These are phyloP conservation scores for Paedocypris sp. DNA, from an alignment of 2,113 vertebrate species.

Conservation along the genomic window DNA sequence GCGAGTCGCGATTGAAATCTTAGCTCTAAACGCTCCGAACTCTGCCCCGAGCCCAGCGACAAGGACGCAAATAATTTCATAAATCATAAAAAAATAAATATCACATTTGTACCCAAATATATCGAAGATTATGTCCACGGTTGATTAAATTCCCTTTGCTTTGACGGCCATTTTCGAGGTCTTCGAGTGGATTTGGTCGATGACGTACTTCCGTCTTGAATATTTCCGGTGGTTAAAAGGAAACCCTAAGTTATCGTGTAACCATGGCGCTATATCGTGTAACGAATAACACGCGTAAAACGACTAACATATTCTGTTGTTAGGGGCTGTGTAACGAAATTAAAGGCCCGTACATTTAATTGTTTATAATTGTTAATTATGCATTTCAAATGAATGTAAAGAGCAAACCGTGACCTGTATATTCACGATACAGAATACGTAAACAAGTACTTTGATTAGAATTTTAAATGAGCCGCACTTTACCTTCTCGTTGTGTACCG, in stretches of 20 bases:
- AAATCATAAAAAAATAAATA: neutral
- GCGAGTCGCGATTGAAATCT: neutral
- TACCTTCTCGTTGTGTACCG: too few relatives aligned
- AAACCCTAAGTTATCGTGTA: neutral
- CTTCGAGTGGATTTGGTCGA: neutral
- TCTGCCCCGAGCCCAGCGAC: neutral
- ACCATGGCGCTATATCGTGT: conserved; percentile 19
- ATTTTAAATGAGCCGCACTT: too few relatives aligned
- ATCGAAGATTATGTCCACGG: conserved; percentile 29
- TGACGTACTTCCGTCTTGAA: conserved; percentile 21
- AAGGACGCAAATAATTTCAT: neutral
- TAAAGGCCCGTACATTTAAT: too few relatives aligned
- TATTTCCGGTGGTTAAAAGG: neutral
- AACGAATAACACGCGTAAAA: too few relatives aligned
- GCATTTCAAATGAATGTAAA: too few relatives aligned
- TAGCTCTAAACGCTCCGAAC: neutral
- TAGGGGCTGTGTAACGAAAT: too few relatives aligned
- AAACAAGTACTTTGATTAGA: too few relatives aligned
- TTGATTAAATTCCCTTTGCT: conserved; percentile 33
- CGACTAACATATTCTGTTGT: too few relatives aligned
- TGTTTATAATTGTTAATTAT: too few relatives aligned
- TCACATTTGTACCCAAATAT: neutral
- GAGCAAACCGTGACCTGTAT: too few relatives aligned
- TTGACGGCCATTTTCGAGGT: conserved; percentile 34
- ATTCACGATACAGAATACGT: too few relatives aligned